phyloP scores from a whole-genome alignment of 2,888 invertebrate species.

The Coelinius sp. region DNA sequence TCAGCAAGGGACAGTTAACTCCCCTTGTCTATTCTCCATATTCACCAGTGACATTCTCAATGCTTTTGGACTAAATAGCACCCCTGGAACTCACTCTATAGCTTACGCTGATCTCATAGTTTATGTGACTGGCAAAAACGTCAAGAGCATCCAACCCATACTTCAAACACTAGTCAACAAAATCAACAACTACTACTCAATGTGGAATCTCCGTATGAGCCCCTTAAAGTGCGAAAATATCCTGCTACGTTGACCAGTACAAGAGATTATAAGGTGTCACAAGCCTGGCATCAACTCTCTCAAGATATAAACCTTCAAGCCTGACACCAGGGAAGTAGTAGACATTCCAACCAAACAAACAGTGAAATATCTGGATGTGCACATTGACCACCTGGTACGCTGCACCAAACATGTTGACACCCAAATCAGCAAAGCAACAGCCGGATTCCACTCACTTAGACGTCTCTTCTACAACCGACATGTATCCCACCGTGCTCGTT shows the following conservation, averaged over 20 bases:
- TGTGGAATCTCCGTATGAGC: no score
- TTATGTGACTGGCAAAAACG: no score
- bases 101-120: constrained; percentile 28
- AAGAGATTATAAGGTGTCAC: background rate
- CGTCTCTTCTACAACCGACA: background rate
- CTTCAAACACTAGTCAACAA: no score
- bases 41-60: constrained; percentile 33
- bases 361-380: background rate
- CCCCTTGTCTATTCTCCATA: constrained; percentile 32
- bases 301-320: background rate
- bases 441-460: background rate
- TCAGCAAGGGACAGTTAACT: constrained; percentile 31
- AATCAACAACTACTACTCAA: no score
- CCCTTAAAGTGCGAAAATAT: background rate
- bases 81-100: background rate
- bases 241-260: background rate
- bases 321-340: background rate
- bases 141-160: no score
- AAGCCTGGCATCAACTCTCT: background rate
- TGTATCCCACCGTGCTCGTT: background rate
- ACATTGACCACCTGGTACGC: background rate
- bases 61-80: constrained; percentile 26
- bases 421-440: background rate
- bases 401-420: background rate
- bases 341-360: background rate